Evolutionary conservation across 2,888 invertebrate genomes (phyloP).

Genomic region (Metacarcinus magister): DNA sequence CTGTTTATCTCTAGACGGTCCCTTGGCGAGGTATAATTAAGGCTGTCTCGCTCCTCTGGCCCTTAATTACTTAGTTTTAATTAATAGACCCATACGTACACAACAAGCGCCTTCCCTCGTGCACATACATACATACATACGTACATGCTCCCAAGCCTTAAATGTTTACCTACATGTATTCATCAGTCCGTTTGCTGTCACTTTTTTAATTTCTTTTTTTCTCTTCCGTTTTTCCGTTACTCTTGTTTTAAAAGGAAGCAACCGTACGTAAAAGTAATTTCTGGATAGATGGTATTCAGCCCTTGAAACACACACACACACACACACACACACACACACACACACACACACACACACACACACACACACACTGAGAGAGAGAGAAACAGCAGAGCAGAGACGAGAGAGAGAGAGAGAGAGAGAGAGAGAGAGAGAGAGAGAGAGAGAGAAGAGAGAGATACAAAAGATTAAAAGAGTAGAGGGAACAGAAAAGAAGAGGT

Average conservation of each 20-base stretch:
- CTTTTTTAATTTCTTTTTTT: too few species aligned
- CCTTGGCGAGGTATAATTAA: neutral
- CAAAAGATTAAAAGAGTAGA: neutral
- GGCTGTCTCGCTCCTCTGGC: neutral
- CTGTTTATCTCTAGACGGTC: neutral
- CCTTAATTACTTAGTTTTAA: neutral
- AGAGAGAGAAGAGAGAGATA: neutral
- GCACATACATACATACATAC: neutral
- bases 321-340: neutral
- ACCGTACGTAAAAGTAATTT: too few species aligned
- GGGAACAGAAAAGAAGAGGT: too few species aligned
- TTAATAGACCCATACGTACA: neutral
- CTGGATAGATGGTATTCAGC: too few species aligned
- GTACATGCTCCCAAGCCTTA: too few species aligned
- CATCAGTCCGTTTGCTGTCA: too few species aligned
- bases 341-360: constrained; percentile 26
- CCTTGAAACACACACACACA: too few species aligned
- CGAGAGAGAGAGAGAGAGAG: neutral
- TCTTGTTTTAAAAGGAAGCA: too few species aligned
- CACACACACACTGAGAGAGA: neutral
- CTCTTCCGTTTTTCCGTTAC: too few species aligned
- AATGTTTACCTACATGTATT: too few species aligned
- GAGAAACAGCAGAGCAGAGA: neutral
- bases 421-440: neutral
- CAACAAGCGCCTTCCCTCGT: neutral